A percentile compares a stretch with the other conserved stretches of the same genome.
phyloP scores from a whole-genome alignment of 2,888 invertebrate species.

The Danaus chrysippus region DNA sequence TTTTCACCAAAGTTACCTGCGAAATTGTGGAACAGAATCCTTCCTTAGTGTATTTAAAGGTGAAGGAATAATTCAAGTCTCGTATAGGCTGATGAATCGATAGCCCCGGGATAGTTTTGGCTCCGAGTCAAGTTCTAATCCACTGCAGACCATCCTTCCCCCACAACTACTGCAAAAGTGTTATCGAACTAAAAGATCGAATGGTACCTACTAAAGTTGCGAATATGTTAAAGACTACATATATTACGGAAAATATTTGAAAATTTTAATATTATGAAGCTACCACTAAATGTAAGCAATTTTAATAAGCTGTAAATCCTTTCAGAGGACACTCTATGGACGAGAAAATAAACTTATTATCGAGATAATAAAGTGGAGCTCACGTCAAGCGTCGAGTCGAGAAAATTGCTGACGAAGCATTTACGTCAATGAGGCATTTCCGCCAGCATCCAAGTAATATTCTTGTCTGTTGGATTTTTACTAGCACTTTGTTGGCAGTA shows the following conservation, averaged over 20 bases:
- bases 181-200: slow-evolving; percentile 1
- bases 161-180: slow-evolving; percentile 3
- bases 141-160: slow-evolving; percentile 10
- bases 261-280: not conserved
- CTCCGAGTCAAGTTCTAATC: slow-evolving; percentile 17
- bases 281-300: not conserved
- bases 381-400: slow-evolving; percentile 15
- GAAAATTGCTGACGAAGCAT: slow-evolving; percentile 20
- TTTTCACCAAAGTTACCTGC: not conserved
- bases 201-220: not conserved
- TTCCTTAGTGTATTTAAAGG: not conserved
- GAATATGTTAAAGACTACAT: not conserved
- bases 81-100: slow-evolving; percentile 16
- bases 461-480: slow-evolving; percentile 7
- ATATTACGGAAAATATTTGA: not conserved
- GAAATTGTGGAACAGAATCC: not conserved
- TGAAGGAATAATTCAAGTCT: slow-evolving; percentile 2
- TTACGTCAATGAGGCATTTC: slow-evolving; percentile 26
- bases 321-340: slow-evolving; percentile 2
- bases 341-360: slow-evolving; percentile 7
- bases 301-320: not conserved
- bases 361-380: slow-evolving; percentile 11
- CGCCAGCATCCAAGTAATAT: slow-evolving; percentile 18
- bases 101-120: slow-evolving; percentile 17
- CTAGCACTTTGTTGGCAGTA: slow-evolving; percentile 12